Conservation (phyloP, 1,140 invertebrate species). For the roundworm (Caenorhabditis elegans) region WBcel235 BX284606.5:10692001-10692500, state of each 20-base stretch:
- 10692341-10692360: too few relatives aligned
- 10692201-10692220: not conserved
- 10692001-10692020: not conserved
- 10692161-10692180: not conserved
- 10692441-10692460: not conserved
- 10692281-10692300: not conserved
- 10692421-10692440: not conserved
- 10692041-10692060: not conserved
- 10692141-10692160: not conserved
- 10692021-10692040: not conserved
- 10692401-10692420: not conserved
- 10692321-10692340: too few relatives aligned
- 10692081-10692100: constrained; percentile 10
- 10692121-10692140: not conserved
- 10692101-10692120: not conserved
- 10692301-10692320: too few relatives aligned
- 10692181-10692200: not conserved
- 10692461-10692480: constrained; percentile 23
- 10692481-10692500: too few relatives aligned
- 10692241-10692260: not conserved
- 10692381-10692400: too few relatives aligned
- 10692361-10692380: too few relatives aligned
- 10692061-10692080: constrained; percentile 8
- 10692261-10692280: not conserved
- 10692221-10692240: not conserved